A percentile compares a stretch with the other conserved stretches of the same genome.
These are phyloP conservation scores for Ovis aries DNA, from an alignment of 2,113 vertebrate genomes.

Conservation along the genomic window ARS-UI_Ramb_v3.0 NC_056063.1:52097001-52097500, in stretches of 20 bases:
- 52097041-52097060: too few species aligned
- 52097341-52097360: conserved; percentile 22
- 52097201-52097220: too few species aligned
- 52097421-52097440: conserved; percentile 35
- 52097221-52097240: conserved; percentile 17
- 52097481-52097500: not conserved
- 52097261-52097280: conserved; percentile 48
- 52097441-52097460: not conserved
- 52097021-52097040: too few species aligned
- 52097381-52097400: conserved; percentile 2
- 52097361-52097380: conserved; percentile 31
- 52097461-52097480: not conserved
- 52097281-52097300: conserved; percentile 32
- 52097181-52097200: too few species aligned
- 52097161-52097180: too few species aligned
- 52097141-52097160: too few species aligned
- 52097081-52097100: too few species aligned
- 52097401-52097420: not conserved
- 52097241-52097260: conserved; percentile 52
- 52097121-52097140: too few species aligned
- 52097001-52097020: too few species aligned
- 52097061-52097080: too few species aligned
- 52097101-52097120: too few species aligned
- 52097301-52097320: not conserved
- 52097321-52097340: not conserved